Conservation (phyloP, 2,888 invertebrate genomes). For the Ectemnius cavifrons region DNA sequence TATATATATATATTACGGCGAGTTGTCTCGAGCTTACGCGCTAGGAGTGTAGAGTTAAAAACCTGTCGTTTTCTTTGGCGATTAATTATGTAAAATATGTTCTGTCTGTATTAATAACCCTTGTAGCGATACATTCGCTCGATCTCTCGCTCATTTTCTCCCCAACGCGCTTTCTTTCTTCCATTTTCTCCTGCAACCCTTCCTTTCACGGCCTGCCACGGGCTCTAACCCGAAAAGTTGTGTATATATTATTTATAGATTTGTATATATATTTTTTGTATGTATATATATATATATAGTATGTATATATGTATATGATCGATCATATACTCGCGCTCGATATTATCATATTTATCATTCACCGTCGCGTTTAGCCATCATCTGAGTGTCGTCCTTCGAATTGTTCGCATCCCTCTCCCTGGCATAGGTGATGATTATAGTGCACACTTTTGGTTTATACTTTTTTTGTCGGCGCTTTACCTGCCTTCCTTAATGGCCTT, state of each 20-base stretch:
- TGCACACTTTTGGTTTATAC: slow-evolving; percentile 46
- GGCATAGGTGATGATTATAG: slow-evolving; percentile 45
- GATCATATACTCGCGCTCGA: slow-evolving; percentile 60
- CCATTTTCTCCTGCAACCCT: slow-evolving; percentile 27
- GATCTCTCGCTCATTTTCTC: slow-evolving; percentile 30
- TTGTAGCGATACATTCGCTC: slow-evolving; percentile 38
- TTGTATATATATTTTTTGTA: slow-evolving; percentile 20
- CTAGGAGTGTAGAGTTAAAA: slow-evolving; percentile 73
- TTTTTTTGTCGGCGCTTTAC: slow-evolving; percentile 23
- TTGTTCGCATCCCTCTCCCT: slow-evolving; percentile 14
- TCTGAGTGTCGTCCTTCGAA: slow-evolving; percentile 22
- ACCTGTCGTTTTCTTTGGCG: slow-evolving; percentile 72
- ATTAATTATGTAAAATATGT: slow-evolving; percentile 78
- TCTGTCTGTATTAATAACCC: slow-evolving; percentile 63
- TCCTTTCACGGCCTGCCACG: slow-evolving; percentile 18
- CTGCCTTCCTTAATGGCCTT: slow-evolving; percentile 56
- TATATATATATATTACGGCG: slow-evolving; percentile 47
- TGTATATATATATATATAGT: slow-evolving; percentile 1
- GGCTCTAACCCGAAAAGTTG: slow-evolving; percentile 45
- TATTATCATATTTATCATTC: slow-evolving; percentile 53
- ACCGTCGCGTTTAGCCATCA: slow-evolving; percentile 26
- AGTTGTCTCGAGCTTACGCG: slow-evolving; percentile 70
- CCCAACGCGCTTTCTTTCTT: slow-evolving; percentile 25
- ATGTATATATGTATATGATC: slow-evolving; percentile 42
- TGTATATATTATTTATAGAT: slow-evolving; percentile 25